Conservation (phyloP, 2,888 invertebrate genomes). For the Glyphotaelius pellucidus region DNA sequence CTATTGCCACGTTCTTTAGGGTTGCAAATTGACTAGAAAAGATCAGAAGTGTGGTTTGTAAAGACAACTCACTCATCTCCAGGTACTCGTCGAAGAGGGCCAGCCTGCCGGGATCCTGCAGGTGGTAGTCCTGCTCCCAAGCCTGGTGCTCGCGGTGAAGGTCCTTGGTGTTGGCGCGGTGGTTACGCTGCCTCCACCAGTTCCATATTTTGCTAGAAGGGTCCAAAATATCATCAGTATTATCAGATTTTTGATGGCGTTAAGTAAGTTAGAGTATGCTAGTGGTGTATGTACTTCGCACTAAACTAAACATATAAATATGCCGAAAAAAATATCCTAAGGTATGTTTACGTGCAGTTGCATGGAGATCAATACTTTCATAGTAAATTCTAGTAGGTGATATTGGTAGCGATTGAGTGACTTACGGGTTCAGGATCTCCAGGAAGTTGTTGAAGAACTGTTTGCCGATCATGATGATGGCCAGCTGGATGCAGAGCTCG, state of each 20-base stretch:
- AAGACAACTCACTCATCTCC: slow-evolving; percentile 91
- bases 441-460: slow-evolving; percentile 95
- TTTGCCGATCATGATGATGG: slow-evolving; percentile 97
- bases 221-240: background rate
- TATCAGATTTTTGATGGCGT: too few species aligned
- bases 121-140: slow-evolving; percentile 97
- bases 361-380: too few species aligned
- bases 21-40: too few species aligned
- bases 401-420: background rate
- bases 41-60: too few species aligned
- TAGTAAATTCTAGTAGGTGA: background rate
- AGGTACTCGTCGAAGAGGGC: slow-evolving; percentile 97
- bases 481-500: slow-evolving; percentile 92
- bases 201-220: slow-evolving; percentile 86
- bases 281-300: too few species aligned
- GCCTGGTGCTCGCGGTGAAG: slow-evolving; percentile 84
- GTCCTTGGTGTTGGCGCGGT: slow-evolving; percentile 86
- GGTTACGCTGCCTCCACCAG: slow-evolving; percentile 92
- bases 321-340: too few species aligned
- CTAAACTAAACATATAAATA: too few species aligned
- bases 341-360: too few species aligned
- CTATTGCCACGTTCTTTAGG: too few species aligned
- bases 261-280: too few species aligned
- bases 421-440: slow-evolving; percentile 93
- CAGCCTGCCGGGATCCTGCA: slow-evolving; percentile 91